phyloP scores from a whole-genome alignment of 2,113 vertebrate species.

The Rhea pennata region DNA sequence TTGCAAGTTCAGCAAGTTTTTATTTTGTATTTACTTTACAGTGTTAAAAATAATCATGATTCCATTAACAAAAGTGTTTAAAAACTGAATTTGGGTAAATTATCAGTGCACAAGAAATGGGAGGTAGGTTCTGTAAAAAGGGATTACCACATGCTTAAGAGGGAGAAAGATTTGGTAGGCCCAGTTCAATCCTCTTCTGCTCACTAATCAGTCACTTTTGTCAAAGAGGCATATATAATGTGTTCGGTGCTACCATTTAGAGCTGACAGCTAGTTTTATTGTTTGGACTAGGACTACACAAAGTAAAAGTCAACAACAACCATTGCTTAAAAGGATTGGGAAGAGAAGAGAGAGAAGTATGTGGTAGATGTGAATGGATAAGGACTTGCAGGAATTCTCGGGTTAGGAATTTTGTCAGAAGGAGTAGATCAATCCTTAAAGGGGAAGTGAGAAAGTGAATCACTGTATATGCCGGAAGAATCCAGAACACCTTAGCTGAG shows the following conservation, averaged over 20 bases:
- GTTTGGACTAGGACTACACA: neutral
- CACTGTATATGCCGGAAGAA: neutral
- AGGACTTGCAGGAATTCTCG: neutral
- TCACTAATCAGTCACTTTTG: neutral
- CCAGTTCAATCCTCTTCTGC: accelerated
- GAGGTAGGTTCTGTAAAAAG: neutral
- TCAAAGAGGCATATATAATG: neutral
- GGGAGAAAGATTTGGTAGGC: neutral
- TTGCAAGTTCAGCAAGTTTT: neutral
- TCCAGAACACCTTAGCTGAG: neutral
- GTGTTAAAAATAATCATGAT: neutral
- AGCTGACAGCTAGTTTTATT: neutral
- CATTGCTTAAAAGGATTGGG: neutral
- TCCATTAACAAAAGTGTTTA: neutral
- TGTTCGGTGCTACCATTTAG: neutral
- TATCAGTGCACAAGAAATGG: neutral
- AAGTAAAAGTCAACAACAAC: neutral
- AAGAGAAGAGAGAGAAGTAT: neutral
- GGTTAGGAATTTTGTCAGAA: neutral
- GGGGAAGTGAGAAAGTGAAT: neutral
- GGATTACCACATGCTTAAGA: neutral
- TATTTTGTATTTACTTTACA: neutral
- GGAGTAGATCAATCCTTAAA: neutral
- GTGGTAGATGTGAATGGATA: neutral
- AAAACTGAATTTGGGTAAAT: neutral